Base-by-base conservation (phyloP, 2,888 invertebrate species). In the Linnaemya tessellans region DNA sequence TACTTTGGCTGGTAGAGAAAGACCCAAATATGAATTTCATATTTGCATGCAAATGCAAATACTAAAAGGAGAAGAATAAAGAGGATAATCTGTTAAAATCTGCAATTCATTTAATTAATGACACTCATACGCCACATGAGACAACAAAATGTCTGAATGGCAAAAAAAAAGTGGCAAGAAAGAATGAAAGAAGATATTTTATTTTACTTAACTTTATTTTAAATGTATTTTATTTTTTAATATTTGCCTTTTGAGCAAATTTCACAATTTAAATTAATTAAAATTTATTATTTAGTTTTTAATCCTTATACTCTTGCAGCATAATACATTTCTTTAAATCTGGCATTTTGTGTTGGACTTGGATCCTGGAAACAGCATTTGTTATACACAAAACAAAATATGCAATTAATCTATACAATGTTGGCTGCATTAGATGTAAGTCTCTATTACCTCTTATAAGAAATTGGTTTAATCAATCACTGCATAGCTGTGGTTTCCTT, bases 61-160 rank as follows among this genome's bases (percentile, higher is more conserved):
- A 54, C 3, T 11, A 51, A 51, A 67, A 58, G 51, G 22, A 74
- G 13, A 67, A 74, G 20, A 51, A 80, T 51, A 80, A 51, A 49
- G 56, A 73, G 51, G 67, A 74, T 80, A 83, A 83, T 71, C 82
- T 82, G 70, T 71, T 77, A 68, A 77, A 81, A 80, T 71, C 67
- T 73, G 67, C 49, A 78, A 67, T 80, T 71, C 67, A 80, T 84
- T 84, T 80, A 84, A 81, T 84, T 84, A 84, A 84, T 84, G 68
- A 62, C 80, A 84, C 84, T 84, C 84, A 80, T 78, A 84, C 62
- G 80, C 73, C 80, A 84, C 80, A 84, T 78, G 71, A 67, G 80
- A 81, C 77, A 80, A 78, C 62, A 70, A 70, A 80, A 80, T 68
- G 49, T 80, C 49, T 46, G 65, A 80, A 41, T 80, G 80, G 56